Conservation (phyloP, 2,888 invertebrate genomes). For the Nephrotoma appendiculata region DNA sequence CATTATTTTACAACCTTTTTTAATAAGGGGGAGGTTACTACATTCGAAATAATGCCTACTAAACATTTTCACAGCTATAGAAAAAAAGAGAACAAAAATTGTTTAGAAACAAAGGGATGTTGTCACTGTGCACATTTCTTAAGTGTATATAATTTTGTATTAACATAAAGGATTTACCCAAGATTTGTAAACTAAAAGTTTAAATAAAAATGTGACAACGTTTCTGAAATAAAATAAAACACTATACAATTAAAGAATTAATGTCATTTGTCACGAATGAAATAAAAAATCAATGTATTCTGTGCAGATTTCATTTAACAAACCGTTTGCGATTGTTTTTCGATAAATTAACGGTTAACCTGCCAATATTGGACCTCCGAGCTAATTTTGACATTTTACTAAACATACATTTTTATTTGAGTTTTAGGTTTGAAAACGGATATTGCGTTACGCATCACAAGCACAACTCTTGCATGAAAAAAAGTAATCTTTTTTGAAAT, state of each 20-base stretch:
- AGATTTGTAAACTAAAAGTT: background rate
- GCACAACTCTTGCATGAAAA: constrained; percentile 24
- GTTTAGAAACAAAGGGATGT: too few relatives aligned
- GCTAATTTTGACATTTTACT: background rate
- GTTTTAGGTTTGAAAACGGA: background rate
- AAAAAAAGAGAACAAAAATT: too few relatives aligned
- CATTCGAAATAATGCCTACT: too few relatives aligned
- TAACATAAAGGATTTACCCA: too few relatives aligned
- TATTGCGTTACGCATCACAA: constrained; percentile 27
- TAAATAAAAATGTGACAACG: background rate
- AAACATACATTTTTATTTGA: background rate
- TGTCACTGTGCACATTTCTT: too few relatives aligned
- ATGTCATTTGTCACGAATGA: background rate
- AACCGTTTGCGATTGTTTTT: background rate
- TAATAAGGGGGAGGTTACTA: too few relatives aligned
- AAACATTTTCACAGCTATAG: too few relatives aligned
- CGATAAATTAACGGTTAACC: background rate
- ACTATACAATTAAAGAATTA: background rate
- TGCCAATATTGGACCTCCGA: background rate
- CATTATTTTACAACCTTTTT: too few relatives aligned
- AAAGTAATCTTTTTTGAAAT: background rate
- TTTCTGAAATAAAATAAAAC: background rate
- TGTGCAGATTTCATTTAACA: too few relatives aligned
- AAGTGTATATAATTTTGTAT: too few relatives aligned
- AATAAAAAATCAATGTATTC: background rate